Base-by-base conservation (phyloP, 1,140 invertebrate species). In the Caerostris extrusa region DNA sequence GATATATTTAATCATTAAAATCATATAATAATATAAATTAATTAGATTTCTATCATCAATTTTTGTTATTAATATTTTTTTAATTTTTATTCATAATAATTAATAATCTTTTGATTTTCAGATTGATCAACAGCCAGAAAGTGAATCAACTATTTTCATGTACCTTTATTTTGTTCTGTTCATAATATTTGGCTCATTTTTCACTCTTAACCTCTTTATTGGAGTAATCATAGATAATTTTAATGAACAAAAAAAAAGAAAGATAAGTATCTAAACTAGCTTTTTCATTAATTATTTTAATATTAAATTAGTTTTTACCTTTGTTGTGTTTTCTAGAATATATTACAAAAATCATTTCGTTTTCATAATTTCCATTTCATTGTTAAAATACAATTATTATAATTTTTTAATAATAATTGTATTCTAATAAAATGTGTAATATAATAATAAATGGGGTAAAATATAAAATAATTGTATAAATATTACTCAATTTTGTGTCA, bases 241-340 rank as follows among this genome's bases (percentile, higher is more conserved):
- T 96, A 99, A 99, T 96, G 98, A 99, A 96, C 99, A 99, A 96
- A 99, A 99, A 96, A 99, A 99, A 97, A 99, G 99, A 96, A 99
- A 99, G 97, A 93, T 94, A 94, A 94, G 94, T 94, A 86, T 85
- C n/a, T 90, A 60, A 34, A 3, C n/a, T n/a, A 7, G 2, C 2
- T 81, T 81, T 64, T 64, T 64, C 61, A 64, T 12, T 64, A 3
- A 12, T 64, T 12, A 10, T 14, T 14, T 10, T 14, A 14, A 64
- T 17, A 64, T 5, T 64, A 64, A 10, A 12, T 34, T 34, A 34
- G 34, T 34, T 34, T 34, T 34, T 34, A 34, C 34, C 34, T 34
- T 34, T 34, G 34, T 34, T 34, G 34, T 34, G 34, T 34, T 34
- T 34, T 34, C 34, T 34, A 34, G 34, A 34, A 34, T 34, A 34